Percentiles rank a stretch among this genome's conserved stretches.
These are phyloP conservation scores for Drosophila santomea DNA, from an alignment of 1,140 invertebrate genomes.

Conservation along the genomic window DNA sequence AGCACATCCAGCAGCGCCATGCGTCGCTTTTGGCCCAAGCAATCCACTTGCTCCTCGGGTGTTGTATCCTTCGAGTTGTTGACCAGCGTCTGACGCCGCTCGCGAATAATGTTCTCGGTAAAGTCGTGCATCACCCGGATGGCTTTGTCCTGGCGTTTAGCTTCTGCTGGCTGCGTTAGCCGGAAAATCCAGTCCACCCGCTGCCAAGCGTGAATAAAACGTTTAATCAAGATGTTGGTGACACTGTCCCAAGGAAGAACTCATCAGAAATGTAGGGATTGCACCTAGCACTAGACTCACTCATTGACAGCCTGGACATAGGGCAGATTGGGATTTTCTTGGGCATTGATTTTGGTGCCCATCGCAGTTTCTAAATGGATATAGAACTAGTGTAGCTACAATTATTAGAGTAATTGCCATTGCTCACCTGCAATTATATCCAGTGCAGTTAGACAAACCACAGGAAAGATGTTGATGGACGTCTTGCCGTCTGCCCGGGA, in stretches of 20 bases:
- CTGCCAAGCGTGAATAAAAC: constrained; percentile 65
- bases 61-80: background rate
- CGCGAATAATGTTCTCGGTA: constrained; percentile 86
- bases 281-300: constrained; percentile 82
- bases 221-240: constrained; percentile 54
- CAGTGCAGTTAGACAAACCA: constrained; percentile 59
- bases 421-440: constrained; percentile 67
- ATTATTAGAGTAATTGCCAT: background rate
- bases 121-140: constrained; percentile 90
- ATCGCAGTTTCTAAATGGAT: constrained; percentile 90
- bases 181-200: constrained; percentile 63
- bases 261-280: background rate
- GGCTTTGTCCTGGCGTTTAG: constrained; percentile 85
- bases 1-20: constrained; percentile 92
- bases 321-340: constrained; percentile 88
- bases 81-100: constrained; percentile 77
- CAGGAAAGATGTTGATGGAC: constrained; percentile 57
- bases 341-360: constrained; percentile 91
- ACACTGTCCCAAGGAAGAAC: constrained; percentile 31
- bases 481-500: constrained; percentile 75
- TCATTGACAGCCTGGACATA: constrained; percentile 90
- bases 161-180: constrained; percentile 59
- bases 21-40: constrained; percentile 85
- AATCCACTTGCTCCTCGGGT: constrained; percentile 19
- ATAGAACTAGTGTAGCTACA: background rate